Conservation (phyloP, 2,113 vertebrate species). For the Noturus placidus region DNA sequence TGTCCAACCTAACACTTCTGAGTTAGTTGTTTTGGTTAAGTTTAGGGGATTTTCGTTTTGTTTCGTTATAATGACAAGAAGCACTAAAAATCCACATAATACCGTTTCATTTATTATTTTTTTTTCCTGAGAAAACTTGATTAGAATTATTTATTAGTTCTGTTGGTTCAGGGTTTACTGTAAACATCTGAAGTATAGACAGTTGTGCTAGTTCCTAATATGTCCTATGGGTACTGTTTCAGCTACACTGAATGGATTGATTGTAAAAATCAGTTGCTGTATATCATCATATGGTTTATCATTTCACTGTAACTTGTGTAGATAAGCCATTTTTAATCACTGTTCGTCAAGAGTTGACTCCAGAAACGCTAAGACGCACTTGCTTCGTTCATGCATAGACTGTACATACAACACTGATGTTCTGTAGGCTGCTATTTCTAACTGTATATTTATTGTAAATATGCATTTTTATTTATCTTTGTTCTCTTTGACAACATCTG, state of each 20-base stretch:
- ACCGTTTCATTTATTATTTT: slow-evolving; percentile 58
- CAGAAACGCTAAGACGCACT: slow-evolving; percentile 74
- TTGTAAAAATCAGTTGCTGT: slow-evolving; percentile 69
- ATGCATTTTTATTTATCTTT: slow-evolving; percentile 76
- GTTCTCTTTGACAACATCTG: slow-evolving; percentile 52
- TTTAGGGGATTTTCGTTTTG: background rate
- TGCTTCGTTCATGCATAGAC: slow-evolving; percentile 73
- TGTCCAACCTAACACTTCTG: slow-evolving; percentile 26
- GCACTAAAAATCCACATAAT: slow-evolving; percentile 68
- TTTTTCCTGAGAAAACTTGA: slow-evolving; percentile 82
- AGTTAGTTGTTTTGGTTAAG: slow-evolving; percentile 13
- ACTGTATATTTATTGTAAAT: slow-evolving; percentile 80
- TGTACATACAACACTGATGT: slow-evolving; percentile 75
- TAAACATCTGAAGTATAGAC: slow-evolving; percentile 49
- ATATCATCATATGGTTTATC: slow-evolving; percentile 53
- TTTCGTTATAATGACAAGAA: slow-evolving; percentile 42
- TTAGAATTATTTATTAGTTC: slow-evolving; percentile 79
- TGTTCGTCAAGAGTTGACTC: slow-evolving; percentile 65
- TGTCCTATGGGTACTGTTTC: slow-evolving; percentile 68
- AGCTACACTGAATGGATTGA: slow-evolving; percentile 61
- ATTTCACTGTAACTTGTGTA: slow-evolving; percentile 66
- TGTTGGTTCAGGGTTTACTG: slow-evolving; percentile 76
- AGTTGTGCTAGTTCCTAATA: slow-evolving; percentile 57
- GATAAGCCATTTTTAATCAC: slow-evolving; percentile 56
- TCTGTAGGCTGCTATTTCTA: slow-evolving; percentile 82